phyloP scores from a whole-genome alignment of 2,113 vertebrate species.

The Scomber scombrus region DNA sequence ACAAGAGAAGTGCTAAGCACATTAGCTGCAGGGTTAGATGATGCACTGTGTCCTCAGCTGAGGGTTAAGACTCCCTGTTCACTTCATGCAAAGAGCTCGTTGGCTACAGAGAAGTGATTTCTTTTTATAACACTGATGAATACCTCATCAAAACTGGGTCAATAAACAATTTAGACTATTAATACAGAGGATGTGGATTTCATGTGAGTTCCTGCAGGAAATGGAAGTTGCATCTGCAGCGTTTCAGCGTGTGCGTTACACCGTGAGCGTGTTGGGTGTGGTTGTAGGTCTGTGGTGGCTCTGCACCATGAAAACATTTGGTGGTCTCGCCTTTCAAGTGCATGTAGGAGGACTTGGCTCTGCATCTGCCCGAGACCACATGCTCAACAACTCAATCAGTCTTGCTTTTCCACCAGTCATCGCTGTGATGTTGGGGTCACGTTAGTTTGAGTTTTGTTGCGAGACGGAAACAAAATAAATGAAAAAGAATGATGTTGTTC shows the following conservation, averaged over 20 bases:
- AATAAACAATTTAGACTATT: background rate
- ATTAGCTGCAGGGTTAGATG: slow-evolving; percentile 36
- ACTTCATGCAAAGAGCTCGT: slow-evolving; percentile 1
- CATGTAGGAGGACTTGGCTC: background rate
- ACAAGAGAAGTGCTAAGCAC: slow-evolving; percentile 38
- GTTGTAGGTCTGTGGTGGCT: slow-evolving; percentile 25
- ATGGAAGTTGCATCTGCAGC: slow-evolving; percentile 64
- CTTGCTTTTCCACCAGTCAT: background rate
- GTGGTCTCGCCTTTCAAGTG: slow-evolving; percentile 48
- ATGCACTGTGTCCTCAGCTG: slow-evolving; percentile 20
- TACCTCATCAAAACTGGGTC: background rate
- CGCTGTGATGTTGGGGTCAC: background rate
- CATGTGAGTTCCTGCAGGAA: slow-evolving; percentile 62
- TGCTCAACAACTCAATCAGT: background rate
- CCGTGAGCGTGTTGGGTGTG: slow-evolving; percentile 1
- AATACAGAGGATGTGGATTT: slow-evolving; percentile 37
- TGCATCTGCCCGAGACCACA: slow-evolving; percentile 22
- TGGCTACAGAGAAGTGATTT: background rate
- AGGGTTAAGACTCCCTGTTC: background rate
- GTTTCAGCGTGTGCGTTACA: background rate
- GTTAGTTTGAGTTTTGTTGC: background rate
- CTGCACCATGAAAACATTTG: slow-evolving; percentile 25
- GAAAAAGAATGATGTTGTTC: background rate
- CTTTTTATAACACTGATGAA: background rate
- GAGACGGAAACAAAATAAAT: background rate